These are phyloP conservation scores for Thysanoteuthis rhombus DNA, from an alignment of 2,888 invertebrate species.

Conservation along the genomic window DNA sequence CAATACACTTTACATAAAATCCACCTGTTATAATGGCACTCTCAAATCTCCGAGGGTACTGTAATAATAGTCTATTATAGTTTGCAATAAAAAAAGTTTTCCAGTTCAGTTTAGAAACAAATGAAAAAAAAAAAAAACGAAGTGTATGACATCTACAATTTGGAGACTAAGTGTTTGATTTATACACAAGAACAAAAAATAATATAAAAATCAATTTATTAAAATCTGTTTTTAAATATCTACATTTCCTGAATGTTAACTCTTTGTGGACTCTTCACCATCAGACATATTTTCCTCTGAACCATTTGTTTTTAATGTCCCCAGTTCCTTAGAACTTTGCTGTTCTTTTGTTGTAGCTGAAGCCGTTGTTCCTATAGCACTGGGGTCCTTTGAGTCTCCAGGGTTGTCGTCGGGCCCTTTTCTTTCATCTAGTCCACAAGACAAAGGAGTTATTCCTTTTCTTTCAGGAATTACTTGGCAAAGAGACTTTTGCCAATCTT, in stretches of 20 bases:
- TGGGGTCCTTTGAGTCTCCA: not conserved
- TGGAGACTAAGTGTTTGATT: not conserved
- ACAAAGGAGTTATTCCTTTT: slow-evolving; percentile 47
- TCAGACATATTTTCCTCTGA: not conserved
- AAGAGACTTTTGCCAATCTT: slow-evolving; percentile 68
- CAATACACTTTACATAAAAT: too few species aligned
- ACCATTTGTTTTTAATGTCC: not conserved
- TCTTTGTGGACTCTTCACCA: not conserved
- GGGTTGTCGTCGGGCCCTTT: not conserved
- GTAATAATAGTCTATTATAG: too few species aligned
- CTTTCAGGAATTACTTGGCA: slow-evolving; percentile 65
- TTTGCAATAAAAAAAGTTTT: not conserved
- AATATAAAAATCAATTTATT: not conserved
- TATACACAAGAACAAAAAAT: not conserved
- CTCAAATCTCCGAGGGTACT: too few species aligned
- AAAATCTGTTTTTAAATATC: not conserved
- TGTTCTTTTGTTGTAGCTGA: not conserved
- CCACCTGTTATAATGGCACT: too few species aligned
- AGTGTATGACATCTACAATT: too few species aligned
- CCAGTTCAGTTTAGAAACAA: not conserved
- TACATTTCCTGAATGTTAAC: not conserved
- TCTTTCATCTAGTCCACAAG: not conserved
- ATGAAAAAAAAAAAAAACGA: too few species aligned
- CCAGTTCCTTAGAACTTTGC: not conserved
- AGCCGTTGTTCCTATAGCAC: not conserved